phyloP scores from a whole-genome alignment of 2,797 vertebrate species.

The Tachyglossus aculeatus region DNA sequence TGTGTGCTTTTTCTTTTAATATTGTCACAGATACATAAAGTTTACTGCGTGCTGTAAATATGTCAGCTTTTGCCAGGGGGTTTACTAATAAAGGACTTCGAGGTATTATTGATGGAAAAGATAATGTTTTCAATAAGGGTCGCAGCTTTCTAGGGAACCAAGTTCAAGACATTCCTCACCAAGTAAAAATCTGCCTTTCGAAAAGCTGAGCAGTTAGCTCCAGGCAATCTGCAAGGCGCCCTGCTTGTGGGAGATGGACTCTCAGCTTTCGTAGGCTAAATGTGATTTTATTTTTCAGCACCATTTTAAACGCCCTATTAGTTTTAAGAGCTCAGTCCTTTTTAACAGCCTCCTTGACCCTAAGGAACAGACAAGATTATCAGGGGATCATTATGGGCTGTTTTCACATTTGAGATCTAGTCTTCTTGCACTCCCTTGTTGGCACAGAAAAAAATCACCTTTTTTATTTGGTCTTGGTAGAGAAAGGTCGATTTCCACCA shows the following conservation, averaged over 20 bases:
- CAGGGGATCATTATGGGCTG: background rate
- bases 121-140: constrained; percentile 81
- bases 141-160: constrained; percentile 23
- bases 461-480: no score
- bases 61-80: constrained; percentile 74
- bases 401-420: background rate
- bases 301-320: constrained; percentile 26
- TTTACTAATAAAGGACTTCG: constrained; percentile 76
- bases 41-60: constrained; percentile 79
- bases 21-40: constrained; percentile 75
- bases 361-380: constrained; percentile 4
- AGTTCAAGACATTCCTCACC: constrained; percentile 19
- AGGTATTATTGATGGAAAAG: constrained; percentile 79
- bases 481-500: no score
- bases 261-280: background rate
- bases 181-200: constrained; percentile 8
- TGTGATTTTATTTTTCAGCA: background rate
- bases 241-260: background rate
- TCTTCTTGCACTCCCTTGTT: background rate
- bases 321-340: background rate
- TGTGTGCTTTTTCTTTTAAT: constrained; percentile 57
- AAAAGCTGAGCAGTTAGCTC: background rate
- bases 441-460: background rate
- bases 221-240: background rate
- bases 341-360: background rate